A percentile compares a stretch with the other conserved stretches of the same genome.
Conservation (phyloP, 2,797 vertebrate genomes). For the Ptychadena robeensis region DNA sequence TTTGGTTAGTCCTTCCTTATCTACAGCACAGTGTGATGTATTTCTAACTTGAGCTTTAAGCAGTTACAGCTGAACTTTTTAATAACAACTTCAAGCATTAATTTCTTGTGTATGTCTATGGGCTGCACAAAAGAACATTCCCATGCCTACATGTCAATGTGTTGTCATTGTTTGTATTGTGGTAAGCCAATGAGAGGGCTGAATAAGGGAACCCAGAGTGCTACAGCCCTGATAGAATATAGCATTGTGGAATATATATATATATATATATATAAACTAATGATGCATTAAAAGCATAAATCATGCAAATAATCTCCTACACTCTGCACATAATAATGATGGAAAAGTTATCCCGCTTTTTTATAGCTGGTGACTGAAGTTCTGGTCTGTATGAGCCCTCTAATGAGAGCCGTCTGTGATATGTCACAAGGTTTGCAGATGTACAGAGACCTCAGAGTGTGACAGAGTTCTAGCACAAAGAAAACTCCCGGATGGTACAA, state of each 20-base stretch:
- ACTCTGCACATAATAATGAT: background rate
- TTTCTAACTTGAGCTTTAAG: no score
- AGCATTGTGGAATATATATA: background rate
- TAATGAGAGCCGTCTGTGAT: conserved; percentile 8
- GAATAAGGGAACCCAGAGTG: background rate
- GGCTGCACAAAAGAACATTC: background rate
- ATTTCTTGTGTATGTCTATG: background rate
- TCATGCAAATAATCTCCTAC: background rate
- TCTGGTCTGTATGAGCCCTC: background rate
- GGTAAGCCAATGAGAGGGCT: background rate
- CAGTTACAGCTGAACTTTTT: no score
- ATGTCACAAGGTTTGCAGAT: conserved; percentile 11
- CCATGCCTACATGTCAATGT: background rate
- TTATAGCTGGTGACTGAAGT: conserved; percentile 3
- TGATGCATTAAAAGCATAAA: background rate
- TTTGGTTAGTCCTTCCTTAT: no score
- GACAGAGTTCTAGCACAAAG: background rate
- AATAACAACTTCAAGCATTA: background rate
- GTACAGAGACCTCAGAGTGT: conserved; percentile 2
- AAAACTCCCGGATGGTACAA: background rate
- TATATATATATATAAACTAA: background rate
- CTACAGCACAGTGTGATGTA: no score
- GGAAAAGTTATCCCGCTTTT: background rate
- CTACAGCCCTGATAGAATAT: background rate
- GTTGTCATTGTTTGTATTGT: background rate